Evolutionary conservation across 2,113 vertebrate genomes (phyloP), one percentile per base, ranked within the genome.

Genomic region (Cynoglossus semilaevis): DNA sequence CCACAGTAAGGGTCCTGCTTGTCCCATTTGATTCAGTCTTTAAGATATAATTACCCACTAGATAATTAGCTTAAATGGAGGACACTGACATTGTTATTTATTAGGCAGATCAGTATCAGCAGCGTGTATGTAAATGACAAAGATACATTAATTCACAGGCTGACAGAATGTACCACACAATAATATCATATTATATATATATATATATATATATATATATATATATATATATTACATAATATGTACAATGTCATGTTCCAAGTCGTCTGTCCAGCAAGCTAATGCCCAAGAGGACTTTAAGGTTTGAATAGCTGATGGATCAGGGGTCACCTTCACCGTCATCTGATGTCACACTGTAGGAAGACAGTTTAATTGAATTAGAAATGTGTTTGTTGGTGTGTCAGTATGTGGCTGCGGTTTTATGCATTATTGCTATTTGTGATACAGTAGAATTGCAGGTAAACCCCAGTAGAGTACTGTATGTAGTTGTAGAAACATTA

Each of bases 11-110:
- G 18, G n/a, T 53, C 38, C 19, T 36, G 44, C 7, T 17, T 13
- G 15, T 52, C 7, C 50, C 18, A 42, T 34, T 43, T 22, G n/a
- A 9, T 8, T 7, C 34, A 6, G 19, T 34, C n/a, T 50, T n/a
- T 2, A 8, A 15, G 18, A 22, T 12, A 12, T 8, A 3, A 14
- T 42, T 1, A 36, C 7, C 9, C 15, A 37, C 12, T 52, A 18
- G 56, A 63, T 63, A 34, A 68, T 8, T 43, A 40, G 7, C 36
- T 16, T 29, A 4, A 46, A 40, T n/a, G 62, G 45, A 63, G 0
- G 0, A 19, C 40, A 37, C 50, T 15, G 15, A 42, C 19, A n/a
- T 42, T 29, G 13, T 15, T 58, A n/a, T 36, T 2, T 50, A 54
- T 19, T 5, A 55, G 45, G 36, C 9, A 15, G 12, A 56, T 47